phyloP scores from a whole-genome alignment of 2,888 invertebrate genomes.

The Xestoiulus laeticollis region DNA sequence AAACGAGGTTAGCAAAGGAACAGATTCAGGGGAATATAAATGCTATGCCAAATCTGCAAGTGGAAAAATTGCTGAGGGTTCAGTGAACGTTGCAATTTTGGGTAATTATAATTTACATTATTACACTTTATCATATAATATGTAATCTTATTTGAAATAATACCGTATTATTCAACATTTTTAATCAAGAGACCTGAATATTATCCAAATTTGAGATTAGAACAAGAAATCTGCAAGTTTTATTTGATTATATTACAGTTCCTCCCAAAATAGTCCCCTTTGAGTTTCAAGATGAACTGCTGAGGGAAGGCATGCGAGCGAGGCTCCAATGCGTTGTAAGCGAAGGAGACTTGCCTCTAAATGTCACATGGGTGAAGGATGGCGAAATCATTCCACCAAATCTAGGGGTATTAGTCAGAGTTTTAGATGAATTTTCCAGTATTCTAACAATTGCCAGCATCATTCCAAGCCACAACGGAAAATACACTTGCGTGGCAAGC shows the following conservation, averaged over 20 bases:
- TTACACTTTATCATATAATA: background rate
- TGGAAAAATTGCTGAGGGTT: background rate
- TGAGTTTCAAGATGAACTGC: constrained; percentile 52
- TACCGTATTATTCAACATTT: background rate
- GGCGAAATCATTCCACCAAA: constrained; percentile 69
- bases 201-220: too few relatives aligned
- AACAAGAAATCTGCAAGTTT: background rate
- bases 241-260: constrained; percentile 48
- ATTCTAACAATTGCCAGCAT: constrained; percentile 53
- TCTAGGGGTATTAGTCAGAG: constrained; percentile 51
- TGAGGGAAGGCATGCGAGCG: constrained; percentile 80
- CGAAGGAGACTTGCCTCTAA: constrained; percentile 81
- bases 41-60: background rate
- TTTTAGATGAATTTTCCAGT: constrained; percentile 54
- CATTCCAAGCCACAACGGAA: constrained; percentile 52
- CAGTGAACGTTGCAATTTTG: constrained; percentile 12
- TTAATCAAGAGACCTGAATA: too few relatives aligned
- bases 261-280: constrained; percentile 53
- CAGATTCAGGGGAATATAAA: constrained; percentile 50
- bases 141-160: background rate
- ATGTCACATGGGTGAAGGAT: constrained; percentile 84
- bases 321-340: constrained; percentile 83
- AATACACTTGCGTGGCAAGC: constrained; percentile 52
- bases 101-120: background rate
- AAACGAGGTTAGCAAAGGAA: background rate